Evolutionary conservation across 2,888 invertebrate genomes (phyloP).

Genomic region (Lymantria dispar): DNA sequence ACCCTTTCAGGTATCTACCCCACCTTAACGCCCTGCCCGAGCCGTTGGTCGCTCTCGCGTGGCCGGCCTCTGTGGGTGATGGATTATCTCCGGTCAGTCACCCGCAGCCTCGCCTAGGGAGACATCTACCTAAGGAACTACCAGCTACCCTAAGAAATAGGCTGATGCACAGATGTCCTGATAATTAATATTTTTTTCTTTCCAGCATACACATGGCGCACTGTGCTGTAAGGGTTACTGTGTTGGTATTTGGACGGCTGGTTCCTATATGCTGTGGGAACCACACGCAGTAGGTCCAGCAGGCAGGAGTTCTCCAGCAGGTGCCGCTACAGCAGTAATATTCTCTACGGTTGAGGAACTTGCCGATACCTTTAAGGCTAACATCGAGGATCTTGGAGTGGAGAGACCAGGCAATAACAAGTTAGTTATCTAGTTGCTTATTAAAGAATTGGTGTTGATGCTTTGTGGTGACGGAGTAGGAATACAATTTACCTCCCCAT

Average conservation of each 20-base stretch:
- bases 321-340: constrained; percentile 52
- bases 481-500: too few species aligned
- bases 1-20: too few species aligned
- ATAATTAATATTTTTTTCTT: neutral
- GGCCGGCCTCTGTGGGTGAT: too few species aligned
- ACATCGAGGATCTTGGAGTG: constrained; percentile 41
- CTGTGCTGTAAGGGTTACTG: constrained; percentile 68
- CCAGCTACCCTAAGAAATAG: too few species aligned
- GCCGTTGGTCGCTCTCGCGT: too few species aligned
- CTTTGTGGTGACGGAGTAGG: too few species aligned
- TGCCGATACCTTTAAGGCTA: constrained; percentile 48
- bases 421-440: constrained; percentile 32
- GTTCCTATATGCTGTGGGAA: constrained; percentile 54
- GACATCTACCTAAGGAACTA: too few species aligned
- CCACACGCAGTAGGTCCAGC: constrained; percentile 63
- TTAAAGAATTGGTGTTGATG: too few species aligned
- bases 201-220: constrained; percentile 57
- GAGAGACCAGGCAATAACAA: constrained; percentile 53
- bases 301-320: constrained; percentile 51
- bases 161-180: too few species aligned
- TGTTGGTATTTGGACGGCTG: constrained; percentile 56
- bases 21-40: too few species aligned
- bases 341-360: constrained; percentile 50
- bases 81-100: too few species aligned
- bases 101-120: too few species aligned